These are phyloP conservation scores for Fissipunctia ypsillon DNA, from an alignment of 2,888 invertebrate species.

Conservation along the genomic window DNA sequence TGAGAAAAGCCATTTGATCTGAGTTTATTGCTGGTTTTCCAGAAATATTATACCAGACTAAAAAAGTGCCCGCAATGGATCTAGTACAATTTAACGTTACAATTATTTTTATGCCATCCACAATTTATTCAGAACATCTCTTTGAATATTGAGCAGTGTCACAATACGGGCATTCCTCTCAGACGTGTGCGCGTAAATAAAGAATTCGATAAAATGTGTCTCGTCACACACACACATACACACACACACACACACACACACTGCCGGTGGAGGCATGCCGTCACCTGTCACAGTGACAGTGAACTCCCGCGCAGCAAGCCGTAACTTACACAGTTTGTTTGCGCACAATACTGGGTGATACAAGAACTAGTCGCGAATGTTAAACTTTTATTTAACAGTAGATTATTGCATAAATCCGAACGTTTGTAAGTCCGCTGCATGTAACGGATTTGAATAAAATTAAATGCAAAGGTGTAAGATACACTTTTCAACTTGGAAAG, in stretches of 20 bases:
- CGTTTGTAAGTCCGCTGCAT: neutral
- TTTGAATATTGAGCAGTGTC: neutral
- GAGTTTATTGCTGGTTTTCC: neutral
- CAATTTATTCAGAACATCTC: conserved; percentile 10
- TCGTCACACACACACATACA: neutral
- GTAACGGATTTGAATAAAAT: neutral
- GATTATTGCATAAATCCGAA: neutral
- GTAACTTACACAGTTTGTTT: conserved; percentile 33
- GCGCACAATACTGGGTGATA: neutral
- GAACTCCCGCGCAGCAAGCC: conserved; percentile 6
- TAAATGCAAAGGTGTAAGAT: neutral
- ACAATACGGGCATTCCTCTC: neutral
- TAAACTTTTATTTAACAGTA: neutral
- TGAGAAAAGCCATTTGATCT: neutral
- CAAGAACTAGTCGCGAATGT: conserved; percentile 1
- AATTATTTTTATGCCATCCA: neutral
- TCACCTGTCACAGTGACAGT: neutral
- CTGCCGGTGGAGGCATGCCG: neutral
- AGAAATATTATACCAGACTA: neutral
- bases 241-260: neutral
- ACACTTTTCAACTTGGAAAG: neutral
- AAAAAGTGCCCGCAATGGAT: neutral
- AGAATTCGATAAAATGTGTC: conserved; percentile 19
- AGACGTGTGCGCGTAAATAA: conserved; percentile 12
- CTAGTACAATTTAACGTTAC: neutral